phyloP scores from a whole-genome alignment of 2,888 invertebrate species.

The Hoplodrina blanda region DNA sequence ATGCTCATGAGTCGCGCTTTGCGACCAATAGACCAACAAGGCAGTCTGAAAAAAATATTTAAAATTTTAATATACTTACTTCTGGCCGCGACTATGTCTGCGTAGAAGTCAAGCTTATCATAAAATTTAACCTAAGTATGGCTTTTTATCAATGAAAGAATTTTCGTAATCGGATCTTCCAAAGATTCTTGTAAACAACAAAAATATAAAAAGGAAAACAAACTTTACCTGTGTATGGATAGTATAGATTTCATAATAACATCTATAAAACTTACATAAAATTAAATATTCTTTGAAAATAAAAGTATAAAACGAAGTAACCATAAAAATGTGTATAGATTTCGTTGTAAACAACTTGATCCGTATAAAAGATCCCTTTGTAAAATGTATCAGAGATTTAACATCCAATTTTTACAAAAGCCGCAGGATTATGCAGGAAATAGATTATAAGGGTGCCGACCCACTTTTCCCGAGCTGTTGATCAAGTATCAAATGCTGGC shows the following conservation, averaged over 20 bases:
- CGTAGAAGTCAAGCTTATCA: no score
- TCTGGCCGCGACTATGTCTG: no score
- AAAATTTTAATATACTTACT: no score
- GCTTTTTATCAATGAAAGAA: no score
- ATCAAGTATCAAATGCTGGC: conserved; percentile 62
- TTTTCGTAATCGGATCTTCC: no score
- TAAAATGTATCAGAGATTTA: conserved; percentile 47
- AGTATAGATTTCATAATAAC: neutral
- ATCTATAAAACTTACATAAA: neutral
- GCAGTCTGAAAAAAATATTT: no score
- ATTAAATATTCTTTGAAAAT: neutral
- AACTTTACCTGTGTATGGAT: no score
- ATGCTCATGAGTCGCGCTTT: no score
- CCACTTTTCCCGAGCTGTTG: conserved; percentile 61
- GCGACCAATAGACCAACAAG: no score
- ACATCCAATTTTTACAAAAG: conserved; percentile 53
- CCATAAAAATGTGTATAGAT: conserved; percentile 5
- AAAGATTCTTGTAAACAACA: no score
- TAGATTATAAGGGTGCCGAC: conserved; percentile 63
- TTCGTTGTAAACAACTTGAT: conserved; percentile 40
- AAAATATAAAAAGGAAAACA: no score
- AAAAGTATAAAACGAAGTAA: neutral
- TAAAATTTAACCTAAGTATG: no score
- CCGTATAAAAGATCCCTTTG: conserved; percentile 29
- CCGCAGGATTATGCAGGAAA: conserved; percentile 58